Percentiles rank a stretch among this genome's conserved stretches.
phyloP scores from a whole-genome alignment of 2,888 invertebrate genomes.

The Piscicola geometra region DNA sequence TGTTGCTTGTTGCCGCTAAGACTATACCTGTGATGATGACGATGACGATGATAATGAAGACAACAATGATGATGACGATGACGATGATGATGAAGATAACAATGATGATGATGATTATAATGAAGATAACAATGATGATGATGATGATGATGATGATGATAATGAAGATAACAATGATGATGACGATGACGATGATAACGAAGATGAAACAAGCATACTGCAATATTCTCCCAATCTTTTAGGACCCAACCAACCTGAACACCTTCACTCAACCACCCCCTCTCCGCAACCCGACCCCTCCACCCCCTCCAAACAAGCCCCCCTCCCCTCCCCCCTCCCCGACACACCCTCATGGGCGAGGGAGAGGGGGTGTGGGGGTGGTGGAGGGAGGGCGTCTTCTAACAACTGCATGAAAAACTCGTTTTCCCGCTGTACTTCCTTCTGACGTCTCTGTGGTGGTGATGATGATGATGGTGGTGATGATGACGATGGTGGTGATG shows the following conservation, averaged over 20 bases:
- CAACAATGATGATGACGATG: slow-evolving; percentile 38
- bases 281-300: background rate
- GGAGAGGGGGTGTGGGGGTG: background rate
- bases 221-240: too few relatives aligned
- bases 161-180: slow-evolving; percentile 34
- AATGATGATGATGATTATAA: slow-evolving; percentile 38
- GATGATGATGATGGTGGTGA: slow-evolving; percentile 32
- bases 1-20: slow-evolving; percentile 7
- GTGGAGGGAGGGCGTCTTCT: slow-evolving; percentile 76
- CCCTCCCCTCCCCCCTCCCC: background rate
- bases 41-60: slow-evolving; percentile 36
- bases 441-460: slow-evolving; percentile 71
- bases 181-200: slow-evolving; percentile 38
- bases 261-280: background rate
- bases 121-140: slow-evolving; percentile 27
- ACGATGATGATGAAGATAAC: slow-evolving; percentile 32
- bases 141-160: background rate
- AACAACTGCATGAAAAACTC: slow-evolving; percentile 88
- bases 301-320: background rate
- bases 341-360: slow-evolving; percentile 22
- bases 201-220: too few relatives aligned
- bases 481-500: slow-evolving; percentile 15
- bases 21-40: background rate
- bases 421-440: slow-evolving; percentile 88
- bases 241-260: too few relatives aligned